Evolutionary conservation across 2,888 invertebrate species (phyloP).

Genomic region (Gisinianus flammeolus): DNA sequence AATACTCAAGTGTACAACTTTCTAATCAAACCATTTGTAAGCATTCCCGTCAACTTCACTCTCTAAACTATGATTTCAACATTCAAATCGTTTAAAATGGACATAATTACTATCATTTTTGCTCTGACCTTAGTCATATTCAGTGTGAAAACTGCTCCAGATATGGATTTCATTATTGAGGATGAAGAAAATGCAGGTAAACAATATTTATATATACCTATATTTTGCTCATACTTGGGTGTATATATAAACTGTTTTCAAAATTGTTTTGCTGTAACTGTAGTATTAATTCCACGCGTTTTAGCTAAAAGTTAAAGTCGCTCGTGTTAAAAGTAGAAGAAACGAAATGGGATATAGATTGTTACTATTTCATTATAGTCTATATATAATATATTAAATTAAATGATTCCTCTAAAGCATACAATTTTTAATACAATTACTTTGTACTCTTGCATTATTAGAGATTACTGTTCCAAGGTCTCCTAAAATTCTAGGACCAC

Average conservation of each 20-base stretch:
- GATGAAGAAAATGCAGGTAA: constrained; percentile 28
- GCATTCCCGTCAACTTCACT: constrained; percentile 2
- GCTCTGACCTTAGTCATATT: background rate
- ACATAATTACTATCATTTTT: background rate
- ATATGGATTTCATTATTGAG: background rate
- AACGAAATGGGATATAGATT: no score
- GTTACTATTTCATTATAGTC: no score
- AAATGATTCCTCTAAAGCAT: no score
- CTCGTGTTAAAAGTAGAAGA: no score
- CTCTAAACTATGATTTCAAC: background rate
- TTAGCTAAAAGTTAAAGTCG: background rate
- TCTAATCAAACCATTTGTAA: constrained; percentile 24
- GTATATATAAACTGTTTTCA: no score
- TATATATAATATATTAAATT: no score
- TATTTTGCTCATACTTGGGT: background rate
- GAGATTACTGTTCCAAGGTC: constrained; percentile 49
- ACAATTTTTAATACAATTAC: no score
- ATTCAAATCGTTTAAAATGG: background rate
- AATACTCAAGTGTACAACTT: background rate
- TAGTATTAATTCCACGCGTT: background rate
- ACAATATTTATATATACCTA: background rate
- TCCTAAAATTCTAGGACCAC: constrained; percentile 49
- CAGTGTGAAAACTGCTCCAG: constrained; percentile 1
- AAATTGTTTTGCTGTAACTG: background rate
- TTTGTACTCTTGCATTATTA: no score